These are phyloP conservation scores for Stegostoma tigrinum DNA, from an alignment of 2,113 vertebrate genomes.

Conservation along the genomic window DNA sequence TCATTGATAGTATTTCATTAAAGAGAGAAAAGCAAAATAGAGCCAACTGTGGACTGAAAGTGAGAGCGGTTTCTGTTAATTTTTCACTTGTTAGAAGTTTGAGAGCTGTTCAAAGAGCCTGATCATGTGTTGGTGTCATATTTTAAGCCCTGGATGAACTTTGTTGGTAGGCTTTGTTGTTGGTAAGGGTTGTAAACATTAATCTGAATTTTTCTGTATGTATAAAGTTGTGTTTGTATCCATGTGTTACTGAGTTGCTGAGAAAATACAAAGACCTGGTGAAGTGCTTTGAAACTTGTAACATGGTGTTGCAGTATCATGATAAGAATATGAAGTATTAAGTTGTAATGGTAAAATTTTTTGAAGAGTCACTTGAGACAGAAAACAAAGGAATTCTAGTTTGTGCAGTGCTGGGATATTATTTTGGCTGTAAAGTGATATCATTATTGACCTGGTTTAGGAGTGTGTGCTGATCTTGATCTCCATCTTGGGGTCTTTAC, in stretches of 20 bases:
- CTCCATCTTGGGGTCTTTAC: slow-evolving; percentile 56
- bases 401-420: slow-evolving; percentile 3
- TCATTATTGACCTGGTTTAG: slow-evolving; percentile 11
- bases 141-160: neutral
- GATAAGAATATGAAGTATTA: slow-evolving; percentile 3
- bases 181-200: neutral
- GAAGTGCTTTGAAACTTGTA: neutral
- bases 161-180: neutral
- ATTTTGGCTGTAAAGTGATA: slow-evolving; percentile 27
- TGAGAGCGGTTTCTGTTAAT: neutral
- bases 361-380: neutral
- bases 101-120: neutral
- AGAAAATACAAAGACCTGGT: neutral
- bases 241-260: neutral
- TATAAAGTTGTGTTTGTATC: neutral
- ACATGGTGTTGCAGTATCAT: neutral
- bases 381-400: slow-evolving; percentile 2
- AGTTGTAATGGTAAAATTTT: neutral
- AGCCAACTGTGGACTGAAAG: neutral
- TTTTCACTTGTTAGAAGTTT: neutral
- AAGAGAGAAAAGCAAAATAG: neutral
- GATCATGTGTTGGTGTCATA: neutral
- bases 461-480: neutral
- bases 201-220: neutral
- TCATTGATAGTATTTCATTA: neutral